phyloP scores from a whole-genome alignment of 1,140 invertebrate species.

The Saccostrea cuccullata region DNA sequence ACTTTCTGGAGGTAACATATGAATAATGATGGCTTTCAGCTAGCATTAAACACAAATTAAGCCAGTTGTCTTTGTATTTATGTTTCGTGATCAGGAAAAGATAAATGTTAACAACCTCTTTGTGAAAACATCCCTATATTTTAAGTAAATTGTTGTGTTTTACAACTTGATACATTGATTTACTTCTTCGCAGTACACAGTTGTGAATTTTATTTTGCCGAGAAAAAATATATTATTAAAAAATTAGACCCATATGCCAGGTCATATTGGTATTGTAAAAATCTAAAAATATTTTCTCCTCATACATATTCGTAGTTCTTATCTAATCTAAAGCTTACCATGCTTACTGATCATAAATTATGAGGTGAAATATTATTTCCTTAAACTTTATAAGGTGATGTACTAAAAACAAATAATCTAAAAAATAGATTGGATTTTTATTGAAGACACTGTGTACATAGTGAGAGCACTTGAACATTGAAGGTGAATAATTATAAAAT shows the following conservation, averaged over 20 bases:
- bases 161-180: neutral
- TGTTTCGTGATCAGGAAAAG: neutral
- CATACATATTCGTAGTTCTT: neutral
- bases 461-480: neutral
- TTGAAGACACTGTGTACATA: neutral
- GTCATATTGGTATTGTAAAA: neutral
- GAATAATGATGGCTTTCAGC: conserved; percentile 25
- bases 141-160: conserved; percentile 19
- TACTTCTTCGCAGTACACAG: neutral
- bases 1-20: conserved; percentile 16
- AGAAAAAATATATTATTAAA: too few species aligned
- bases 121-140: conserved; percentile 12
- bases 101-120: conserved; percentile 27
- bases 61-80: neutral
- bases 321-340: neutral
- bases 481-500: conserved; percentile 17
- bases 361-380: neutral
- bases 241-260: neutral
- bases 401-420: neutral
- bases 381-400: neutral
- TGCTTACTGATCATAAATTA: neutral
- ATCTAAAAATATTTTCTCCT: neutral
- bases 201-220: too few species aligned
- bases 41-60: neutral
- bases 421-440: neutral